Base-by-base conservation (phyloP, 2,888 invertebrate species). In the Trilocha varians region DNA sequence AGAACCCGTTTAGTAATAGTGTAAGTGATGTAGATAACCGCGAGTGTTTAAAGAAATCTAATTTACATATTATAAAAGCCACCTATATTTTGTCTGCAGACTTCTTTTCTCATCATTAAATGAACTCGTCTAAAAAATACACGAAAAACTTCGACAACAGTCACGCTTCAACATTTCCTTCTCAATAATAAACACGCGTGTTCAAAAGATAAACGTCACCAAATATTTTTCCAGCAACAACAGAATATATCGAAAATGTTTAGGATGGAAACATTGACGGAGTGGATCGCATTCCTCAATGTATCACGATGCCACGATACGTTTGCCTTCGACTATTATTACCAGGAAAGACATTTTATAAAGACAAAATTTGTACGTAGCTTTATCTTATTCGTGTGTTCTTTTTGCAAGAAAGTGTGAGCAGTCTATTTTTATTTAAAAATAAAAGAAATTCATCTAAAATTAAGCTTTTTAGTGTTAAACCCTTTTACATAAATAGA, bases 211-310 rank as follows among this genome's bases (percentile, higher is more conserved):
- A 3, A 25, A 25, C 25, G 25, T 25, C 42, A 48, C 41, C 47
- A 53, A 54, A 55, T 52, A 57, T 56, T 57, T 55, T 51, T 41
- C 50, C 48, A 43, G 39, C 16, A 44, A 45, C 46, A 49, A 50
- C 46, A 53, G 50, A 56, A 53, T 57, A 44, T 50, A 53, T 44
- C 48, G 44, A 49, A 57, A 59, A 60, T 57, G 53, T 61, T 55
- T 48, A 40, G 47, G 48, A 47, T 42, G 48, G 49, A 43, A 51
- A 59, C 62, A 56, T 54, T 64, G 65, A 63, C 54, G 54, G 53
- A 60, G 43, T 52, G 53, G 46, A 42, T 51, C 44, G 43, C 53
- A 60, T 66, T 59, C 55, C 56, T 64, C 55, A 59, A 55, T 52
- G 55, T 60, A 55, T 54, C 49, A 43, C 37, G 16, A 17, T 40